Conservation (phyloP, 2,797 vertebrate species). For the Sebastes cheni region DNA sequence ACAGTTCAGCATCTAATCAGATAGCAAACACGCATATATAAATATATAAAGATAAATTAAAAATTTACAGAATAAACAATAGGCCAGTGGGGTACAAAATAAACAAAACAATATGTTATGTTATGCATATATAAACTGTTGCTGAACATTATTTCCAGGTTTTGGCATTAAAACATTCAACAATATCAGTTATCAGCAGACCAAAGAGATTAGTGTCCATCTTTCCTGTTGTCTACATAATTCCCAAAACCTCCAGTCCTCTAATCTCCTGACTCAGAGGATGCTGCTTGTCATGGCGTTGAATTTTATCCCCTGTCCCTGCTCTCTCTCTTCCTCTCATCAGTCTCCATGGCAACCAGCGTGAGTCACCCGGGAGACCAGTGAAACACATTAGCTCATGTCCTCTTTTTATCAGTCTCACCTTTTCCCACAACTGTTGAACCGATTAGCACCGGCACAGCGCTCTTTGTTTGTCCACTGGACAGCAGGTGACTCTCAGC, state of each 20-base stretch:
- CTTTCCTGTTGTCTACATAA: not conserved
- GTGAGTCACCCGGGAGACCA: constrained; percentile 61
- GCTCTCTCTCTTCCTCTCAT: constrained; percentile 24
- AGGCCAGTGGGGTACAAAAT: not conserved
- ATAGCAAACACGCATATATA: not conserved
- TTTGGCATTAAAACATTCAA: not conserved
- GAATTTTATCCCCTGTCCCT: constrained; percentile 17
- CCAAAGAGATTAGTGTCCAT: not conserved
- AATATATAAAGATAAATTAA: not conserved
- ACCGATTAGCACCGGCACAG: constrained; percentile 7
- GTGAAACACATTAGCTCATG: constrained; percentile 32
- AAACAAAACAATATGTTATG: not conserved
- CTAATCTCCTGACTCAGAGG: constrained; percentile 17
- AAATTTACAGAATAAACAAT: not conserved
- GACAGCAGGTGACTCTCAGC: constrained; percentile 11
- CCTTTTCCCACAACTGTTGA: constrained; percentile 19
- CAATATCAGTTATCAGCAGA: not conserved
- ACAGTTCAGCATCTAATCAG: not conserved
- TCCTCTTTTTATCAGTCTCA: constrained; percentile 38
- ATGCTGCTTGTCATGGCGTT: not conserved
- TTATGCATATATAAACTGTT: not conserved
- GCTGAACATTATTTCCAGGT: not conserved
- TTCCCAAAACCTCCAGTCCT: constrained; percentile 6
- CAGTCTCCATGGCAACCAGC: constrained; percentile 71
- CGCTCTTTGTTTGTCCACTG: not conserved